Conservation (phyloP, 2,113 vertebrate species). For the Elanus axillaris region DNA sequence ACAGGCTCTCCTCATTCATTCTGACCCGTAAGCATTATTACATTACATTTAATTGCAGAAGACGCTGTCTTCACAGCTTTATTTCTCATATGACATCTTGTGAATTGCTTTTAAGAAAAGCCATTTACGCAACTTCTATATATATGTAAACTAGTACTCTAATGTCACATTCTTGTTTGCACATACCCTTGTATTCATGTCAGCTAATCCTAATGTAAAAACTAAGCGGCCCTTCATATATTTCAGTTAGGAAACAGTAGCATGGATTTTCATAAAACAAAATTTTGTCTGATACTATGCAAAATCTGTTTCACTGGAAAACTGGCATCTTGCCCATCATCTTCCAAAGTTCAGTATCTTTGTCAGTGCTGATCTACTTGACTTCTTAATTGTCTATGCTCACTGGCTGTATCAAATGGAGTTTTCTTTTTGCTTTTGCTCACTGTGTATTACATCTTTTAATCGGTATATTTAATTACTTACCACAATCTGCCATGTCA, state of each 20-base stretch:
- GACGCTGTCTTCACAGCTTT: conserved; percentile 44
- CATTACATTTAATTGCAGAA: conserved; percentile 38
- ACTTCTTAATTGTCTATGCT: conserved; percentile 48
- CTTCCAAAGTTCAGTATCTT: conserved; percentile 25
- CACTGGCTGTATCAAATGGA: conserved; percentile 49
- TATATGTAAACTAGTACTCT: conserved; percentile 42
- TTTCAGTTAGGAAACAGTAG: background rate
- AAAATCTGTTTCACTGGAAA: conserved; percentile 33
- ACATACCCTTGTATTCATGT: background rate
- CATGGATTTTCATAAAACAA: conserved; percentile 45
- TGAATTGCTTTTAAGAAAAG: conserved; percentile 62
- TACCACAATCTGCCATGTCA: conserved; percentile 77
- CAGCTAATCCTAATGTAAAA: background rate
- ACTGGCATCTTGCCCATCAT: background rate
- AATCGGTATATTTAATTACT: conserved; percentile 80
- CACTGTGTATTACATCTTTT: conserved; percentile 70
- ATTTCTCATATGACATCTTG: conserved; percentile 39
- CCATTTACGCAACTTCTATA: conserved; percentile 27
- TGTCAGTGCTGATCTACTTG: conserved; percentile 32
- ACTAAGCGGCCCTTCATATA: background rate
- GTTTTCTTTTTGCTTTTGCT: conserved; percentile 62
- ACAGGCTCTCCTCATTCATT: background rate
- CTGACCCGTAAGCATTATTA: background rate
- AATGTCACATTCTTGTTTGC: conserved; percentile 43
- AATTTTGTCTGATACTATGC: conserved; percentile 31